Evolutionary conservation across 2,888 invertebrate species (phyloP), one percentile per base, ranked within the genome.

Genomic region (Thereva nobilitata): DNA sequence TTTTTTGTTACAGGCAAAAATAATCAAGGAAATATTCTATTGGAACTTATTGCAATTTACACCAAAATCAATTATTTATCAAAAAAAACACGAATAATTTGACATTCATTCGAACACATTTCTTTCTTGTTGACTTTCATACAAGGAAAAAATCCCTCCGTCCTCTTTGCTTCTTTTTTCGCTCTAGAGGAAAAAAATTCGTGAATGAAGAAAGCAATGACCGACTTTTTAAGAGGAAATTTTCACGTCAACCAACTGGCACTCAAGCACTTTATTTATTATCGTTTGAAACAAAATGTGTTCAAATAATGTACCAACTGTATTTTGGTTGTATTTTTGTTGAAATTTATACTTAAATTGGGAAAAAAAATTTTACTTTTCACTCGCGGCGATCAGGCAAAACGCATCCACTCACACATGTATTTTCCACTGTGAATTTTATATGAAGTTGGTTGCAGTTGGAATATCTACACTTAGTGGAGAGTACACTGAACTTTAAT

Each of bases 321-420:
- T 35, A 56, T 67, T 45, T 45, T 57, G 52, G 66, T 37, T 53
- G 57, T 59, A 45, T 66, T 53, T 56, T 53, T 59, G 54, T 59
- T 66, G 59, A 59, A 41, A 40, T 45, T 52, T 52, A 44, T 57
- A 49, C 50, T 66, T 59, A 59, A 64, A 64, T 59, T 45, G 37
- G 63, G 55, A 67, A 47, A 69, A 66, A 63, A 52, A 67, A 68
- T 68, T 81, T 79, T 84, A 84, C 72, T 81, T 80, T 80, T 81
- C 81, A 82, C 82, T 83, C 84, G 83, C 84, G 84, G 84, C 85
- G 85, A 84, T 85, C 85, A 83, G 83, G 83, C 83, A 83, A 85
- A 71, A 71, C 69, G 68, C 71, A 85, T 83, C 82, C 83, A 84
- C 84, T 84, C 83, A 85, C 84, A 79, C 79, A 72, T 82, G 82